These are phyloP conservation scores for Pholis gunnellus DNA, from an alignment of 2,113 vertebrate species.

Conservation along the genomic window DNA sequence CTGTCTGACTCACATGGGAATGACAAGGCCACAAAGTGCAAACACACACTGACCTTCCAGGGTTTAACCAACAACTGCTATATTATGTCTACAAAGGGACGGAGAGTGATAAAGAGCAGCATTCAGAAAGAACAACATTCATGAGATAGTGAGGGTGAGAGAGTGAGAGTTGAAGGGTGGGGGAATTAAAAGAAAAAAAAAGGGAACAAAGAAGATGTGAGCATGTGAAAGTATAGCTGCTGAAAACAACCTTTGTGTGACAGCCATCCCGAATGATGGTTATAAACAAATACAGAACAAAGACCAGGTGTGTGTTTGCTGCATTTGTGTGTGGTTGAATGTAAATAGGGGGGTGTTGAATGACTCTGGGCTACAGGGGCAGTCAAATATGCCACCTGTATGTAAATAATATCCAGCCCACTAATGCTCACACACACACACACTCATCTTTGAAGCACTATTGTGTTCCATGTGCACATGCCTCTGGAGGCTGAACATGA, in stretches of 20 bases:
- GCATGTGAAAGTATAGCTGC: conserved; percentile 16
- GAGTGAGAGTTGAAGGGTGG: conserved; percentile 16
- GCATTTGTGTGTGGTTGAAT: conserved; percentile 53
- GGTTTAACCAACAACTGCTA: conserved; percentile 61
- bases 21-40: conserved; percentile 70
- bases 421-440: conserved; percentile 13
- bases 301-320: conserved; percentile 63
- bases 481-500: conserved; percentile 49
- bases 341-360: conserved; percentile 57
- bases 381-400: conserved; percentile 81
- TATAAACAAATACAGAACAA: conserved; percentile 70
- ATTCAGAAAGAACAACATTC: conserved; percentile 18
- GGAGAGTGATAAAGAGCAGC: conserved; percentile 22
- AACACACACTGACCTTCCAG: conserved; percentile 67
- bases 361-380: conserved; percentile 40
- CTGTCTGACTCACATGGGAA: conserved; percentile 66
- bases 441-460: conserved; percentile 39
- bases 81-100: conserved; percentile 35
- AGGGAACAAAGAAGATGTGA: conserved; percentile 5
- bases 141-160: conserved; percentile 37
- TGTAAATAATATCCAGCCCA: conserved; percentile 71
- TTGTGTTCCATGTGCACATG: conserved; percentile 43
- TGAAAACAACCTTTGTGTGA: conserved; percentile 53
- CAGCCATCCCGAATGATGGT: conserved; percentile 17
- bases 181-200: conserved; percentile 15